These are phyloP conservation scores for Amphiprion ocellaris DNA, from an alignment of 2,113 vertebrate species.

Conservation along the genomic window DNA sequence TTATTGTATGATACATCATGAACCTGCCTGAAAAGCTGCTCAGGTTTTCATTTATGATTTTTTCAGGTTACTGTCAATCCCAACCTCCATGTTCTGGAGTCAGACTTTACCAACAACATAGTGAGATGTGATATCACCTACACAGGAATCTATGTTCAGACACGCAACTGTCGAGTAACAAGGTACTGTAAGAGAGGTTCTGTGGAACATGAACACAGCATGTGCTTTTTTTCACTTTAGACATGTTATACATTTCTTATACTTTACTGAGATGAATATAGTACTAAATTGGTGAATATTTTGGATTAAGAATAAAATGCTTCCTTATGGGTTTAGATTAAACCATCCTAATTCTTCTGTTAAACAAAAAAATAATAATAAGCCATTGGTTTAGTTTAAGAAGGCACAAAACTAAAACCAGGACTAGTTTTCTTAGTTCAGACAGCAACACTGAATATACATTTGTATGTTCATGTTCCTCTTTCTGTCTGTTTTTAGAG, in stretches of 20 bases:
- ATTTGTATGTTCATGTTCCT: not conserved
- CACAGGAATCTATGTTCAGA: conserved; percentile 86
- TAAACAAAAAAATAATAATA: not conserved
- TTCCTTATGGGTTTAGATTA: not conserved
- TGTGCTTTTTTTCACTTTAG: not conserved
- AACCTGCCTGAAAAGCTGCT: conserved; percentile 6
- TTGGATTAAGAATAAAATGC: not conserved
- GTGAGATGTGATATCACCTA: conserved; percentile 88
- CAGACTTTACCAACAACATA: conserved; percentile 87
- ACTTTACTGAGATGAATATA: not conserved
- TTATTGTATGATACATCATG: no score
- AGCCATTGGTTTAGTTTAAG: not conserved
- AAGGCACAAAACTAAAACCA: not conserved
- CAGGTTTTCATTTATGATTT: not conserved
- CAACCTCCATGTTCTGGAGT: conserved; percentile 84
- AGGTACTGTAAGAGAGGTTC: conserved; percentile 70
- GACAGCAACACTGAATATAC: no score
- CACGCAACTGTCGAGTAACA: conserved; percentile 84
- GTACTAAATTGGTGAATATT: not conserved
- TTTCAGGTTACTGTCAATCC: conserved; percentile 88
- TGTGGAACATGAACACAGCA: not conserved
- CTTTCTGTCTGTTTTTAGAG: conserved; percentile 50
- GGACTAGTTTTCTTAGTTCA: not conserved
- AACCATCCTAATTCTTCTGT: not conserved
- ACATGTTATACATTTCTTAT: not conserved